Evolutionary conservation across 53 echinoderm and acorn worm species (phyloP).

Genomic region (Holothuria scabra): DNA sequence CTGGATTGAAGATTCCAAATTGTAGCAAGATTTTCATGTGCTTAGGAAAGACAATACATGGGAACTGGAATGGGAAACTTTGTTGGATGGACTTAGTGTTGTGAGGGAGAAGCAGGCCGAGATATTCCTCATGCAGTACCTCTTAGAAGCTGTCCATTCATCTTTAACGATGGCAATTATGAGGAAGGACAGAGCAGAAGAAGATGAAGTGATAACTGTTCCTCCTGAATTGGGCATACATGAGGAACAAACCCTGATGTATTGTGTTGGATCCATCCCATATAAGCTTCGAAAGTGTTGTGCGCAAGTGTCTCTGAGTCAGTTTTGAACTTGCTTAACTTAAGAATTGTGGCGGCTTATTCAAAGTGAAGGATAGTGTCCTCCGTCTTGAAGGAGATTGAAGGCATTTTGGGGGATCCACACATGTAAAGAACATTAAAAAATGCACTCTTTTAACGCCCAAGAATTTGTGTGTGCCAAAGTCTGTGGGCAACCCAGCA

Average conservation of each 20-base stretch:
- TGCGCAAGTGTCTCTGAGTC: no score
- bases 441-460: no score
- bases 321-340: no score
- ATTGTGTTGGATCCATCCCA: constrained; percentile 1
- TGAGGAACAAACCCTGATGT: not conserved
- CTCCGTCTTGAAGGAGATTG: no score
- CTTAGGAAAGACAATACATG: not conserved
- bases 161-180: not conserved
- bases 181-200: not conserved
- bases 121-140: constrained; percentile 6
- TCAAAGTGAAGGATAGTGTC: no score
- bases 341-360: no score
- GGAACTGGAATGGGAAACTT: not conserved
- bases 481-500: no score
- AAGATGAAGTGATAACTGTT: not conserved
- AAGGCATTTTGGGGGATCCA: no score
- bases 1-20: constrained; percentile 7
- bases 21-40: constrained; percentile 3
- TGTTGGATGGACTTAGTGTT: not conserved
- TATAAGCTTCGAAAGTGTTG: not conserved
- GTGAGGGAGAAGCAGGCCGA: not conserved
- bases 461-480: no score
- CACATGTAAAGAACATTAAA: no score
- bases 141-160: not conserved
- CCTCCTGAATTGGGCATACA: not conserved